phyloP scores from a whole-genome alignment of 2,797 vertebrate genomes.

The Amniataba percoides region DNA sequence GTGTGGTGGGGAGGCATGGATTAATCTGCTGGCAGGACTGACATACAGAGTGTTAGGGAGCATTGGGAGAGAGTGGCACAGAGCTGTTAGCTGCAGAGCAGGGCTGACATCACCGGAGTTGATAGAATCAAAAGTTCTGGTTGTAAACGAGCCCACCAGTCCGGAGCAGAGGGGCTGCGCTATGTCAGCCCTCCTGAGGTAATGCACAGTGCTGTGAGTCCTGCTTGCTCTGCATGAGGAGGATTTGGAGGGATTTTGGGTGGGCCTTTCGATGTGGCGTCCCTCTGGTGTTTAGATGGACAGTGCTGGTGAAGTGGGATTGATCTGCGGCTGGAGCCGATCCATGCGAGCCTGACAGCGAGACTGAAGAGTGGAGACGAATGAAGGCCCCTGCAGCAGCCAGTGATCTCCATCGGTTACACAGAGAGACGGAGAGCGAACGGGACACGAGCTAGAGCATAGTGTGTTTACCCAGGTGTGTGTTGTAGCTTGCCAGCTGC shows the following conservation, averaged over 20 bases:
- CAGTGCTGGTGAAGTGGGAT: slow-evolving; percentile 72
- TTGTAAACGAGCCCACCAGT: slow-evolving; percentile 59
- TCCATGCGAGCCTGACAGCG: slow-evolving; percentile 65
- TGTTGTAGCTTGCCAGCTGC: slow-evolving; percentile 81
- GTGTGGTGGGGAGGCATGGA: slow-evolving; percentile 55
- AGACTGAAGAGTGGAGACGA: slow-evolving; percentile 74
- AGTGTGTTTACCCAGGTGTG: slow-evolving; percentile 87
- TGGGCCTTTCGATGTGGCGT: slow-evolving; percentile 61
- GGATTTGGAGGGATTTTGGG: slow-evolving; percentile 75
- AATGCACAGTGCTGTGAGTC: slow-evolving; percentile 71
- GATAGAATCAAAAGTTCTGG: slow-evolving; percentile 71
- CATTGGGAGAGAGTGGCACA: slow-evolving; percentile 56
- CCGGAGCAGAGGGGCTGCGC: slow-evolving; percentile 60
- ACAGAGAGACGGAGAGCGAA: slow-evolving; percentile 55
- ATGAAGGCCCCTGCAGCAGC: slow-evolving; percentile 55
- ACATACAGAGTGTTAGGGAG: slow-evolving; percentile 48
- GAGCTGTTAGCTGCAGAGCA: slow-evolving; percentile 54
- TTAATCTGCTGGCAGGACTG: slow-evolving; percentile 61
- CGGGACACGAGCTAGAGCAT: slow-evolving; percentile 63
- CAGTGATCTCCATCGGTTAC: slow-evolving; percentile 56
- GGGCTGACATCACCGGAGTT: slow-evolving; percentile 75
- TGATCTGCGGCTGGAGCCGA: slow-evolving; percentile 68
- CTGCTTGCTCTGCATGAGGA: slow-evolving; percentile 71
- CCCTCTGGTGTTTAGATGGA: slow-evolving; percentile 69
- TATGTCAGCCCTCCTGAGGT: slow-evolving; percentile 77